Conservation (phyloP, 2,888 invertebrate genomes). For the Petrophora chlorosata region DNA sequence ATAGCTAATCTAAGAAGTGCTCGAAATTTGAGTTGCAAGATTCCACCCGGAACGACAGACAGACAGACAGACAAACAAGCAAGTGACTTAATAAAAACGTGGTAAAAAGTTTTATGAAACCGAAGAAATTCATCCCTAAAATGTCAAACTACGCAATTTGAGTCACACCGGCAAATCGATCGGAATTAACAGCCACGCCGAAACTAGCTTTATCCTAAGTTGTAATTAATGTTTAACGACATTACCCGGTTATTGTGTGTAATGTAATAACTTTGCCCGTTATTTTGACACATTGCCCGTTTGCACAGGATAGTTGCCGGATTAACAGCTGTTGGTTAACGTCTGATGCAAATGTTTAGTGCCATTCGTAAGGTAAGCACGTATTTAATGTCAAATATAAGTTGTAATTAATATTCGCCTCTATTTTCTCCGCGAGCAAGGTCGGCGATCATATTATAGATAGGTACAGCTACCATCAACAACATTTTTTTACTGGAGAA, state of each 20-base stretch:
- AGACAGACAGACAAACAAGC: too few relatives aligned
- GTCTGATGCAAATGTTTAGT: constrained; percentile 17
- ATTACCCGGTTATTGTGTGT: constrained; percentile 47
- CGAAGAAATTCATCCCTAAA: too few relatives aligned
- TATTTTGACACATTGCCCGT: constrained; percentile 47
- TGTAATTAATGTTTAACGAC: constrained; percentile 40
- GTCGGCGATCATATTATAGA: too few relatives aligned
- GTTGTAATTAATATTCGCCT: not conserved
- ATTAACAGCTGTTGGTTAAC: constrained; percentile 22
- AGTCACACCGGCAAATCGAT: constrained; percentile 21
- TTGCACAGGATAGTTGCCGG: constrained; percentile 34
- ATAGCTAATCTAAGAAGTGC: too few relatives aligned
- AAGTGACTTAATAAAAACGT: too few relatives aligned
- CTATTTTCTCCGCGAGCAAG: too few relatives aligned
- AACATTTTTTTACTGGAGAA: too few relatives aligned
- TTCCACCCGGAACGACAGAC: too few relatives aligned
- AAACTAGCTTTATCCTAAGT: constrained; percentile 29
- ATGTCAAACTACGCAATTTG: too few relatives aligned
- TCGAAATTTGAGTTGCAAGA: too few relatives aligned
- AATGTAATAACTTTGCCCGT: constrained; percentile 49
- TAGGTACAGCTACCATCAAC: too few relatives aligned
- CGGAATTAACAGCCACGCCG: constrained; percentile 13
- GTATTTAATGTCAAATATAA: not conserved
- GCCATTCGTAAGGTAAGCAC: constrained; percentile 6
- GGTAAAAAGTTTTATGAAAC: too few relatives aligned